These are phyloP conservation scores for Podarcis raffonei DNA, from an alignment of 2,113 vertebrate genomes.

Conservation along the genomic window DNA sequence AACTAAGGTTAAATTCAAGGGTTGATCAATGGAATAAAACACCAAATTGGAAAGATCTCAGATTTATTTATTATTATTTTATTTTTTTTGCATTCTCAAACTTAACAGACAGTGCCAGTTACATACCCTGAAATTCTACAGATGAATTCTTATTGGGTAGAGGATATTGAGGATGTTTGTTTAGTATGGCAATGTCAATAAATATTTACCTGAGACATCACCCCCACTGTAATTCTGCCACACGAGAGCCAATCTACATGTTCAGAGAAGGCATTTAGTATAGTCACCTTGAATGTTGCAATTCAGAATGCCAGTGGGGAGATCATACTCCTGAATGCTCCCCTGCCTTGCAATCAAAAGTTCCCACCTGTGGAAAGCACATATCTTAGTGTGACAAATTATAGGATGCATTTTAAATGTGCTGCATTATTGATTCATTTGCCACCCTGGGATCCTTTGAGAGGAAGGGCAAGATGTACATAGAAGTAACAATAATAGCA, in stretches of 20 bases:
- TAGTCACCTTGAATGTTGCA: neutral
- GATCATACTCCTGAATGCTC: neutral
- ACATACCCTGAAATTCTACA: neutral
- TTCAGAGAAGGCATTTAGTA: neutral
- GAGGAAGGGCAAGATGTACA: too few species aligned
- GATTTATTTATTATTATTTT: too few species aligned
- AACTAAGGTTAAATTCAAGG: slow-evolving; percentile 45
- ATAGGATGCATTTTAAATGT: neutral
- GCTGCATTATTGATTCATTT: too few species aligned
- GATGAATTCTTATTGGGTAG: neutral
- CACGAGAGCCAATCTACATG: neutral
- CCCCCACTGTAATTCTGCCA: too few species aligned
- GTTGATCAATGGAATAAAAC: slow-evolving; percentile 46
- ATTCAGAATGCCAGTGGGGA: neutral
- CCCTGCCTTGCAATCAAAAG: neutral
- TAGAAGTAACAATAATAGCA: too few species aligned
- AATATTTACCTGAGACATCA: too few species aligned
- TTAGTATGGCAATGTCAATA: neutral
- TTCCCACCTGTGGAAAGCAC: neutral
- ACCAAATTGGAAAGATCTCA: slow-evolving; percentile 50
- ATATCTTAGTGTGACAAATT: neutral
- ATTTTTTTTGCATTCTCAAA: slow-evolving; percentile 43
- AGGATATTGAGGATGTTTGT: neutral
- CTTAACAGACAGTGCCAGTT: slow-evolving; percentile 35
- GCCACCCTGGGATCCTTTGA: too few species aligned